Evolutionary conservation across 2,113 vertebrate species (phyloP), one percentile per base, ranked within the genome.

Genomic region (Pipra filicauda): DNA sequence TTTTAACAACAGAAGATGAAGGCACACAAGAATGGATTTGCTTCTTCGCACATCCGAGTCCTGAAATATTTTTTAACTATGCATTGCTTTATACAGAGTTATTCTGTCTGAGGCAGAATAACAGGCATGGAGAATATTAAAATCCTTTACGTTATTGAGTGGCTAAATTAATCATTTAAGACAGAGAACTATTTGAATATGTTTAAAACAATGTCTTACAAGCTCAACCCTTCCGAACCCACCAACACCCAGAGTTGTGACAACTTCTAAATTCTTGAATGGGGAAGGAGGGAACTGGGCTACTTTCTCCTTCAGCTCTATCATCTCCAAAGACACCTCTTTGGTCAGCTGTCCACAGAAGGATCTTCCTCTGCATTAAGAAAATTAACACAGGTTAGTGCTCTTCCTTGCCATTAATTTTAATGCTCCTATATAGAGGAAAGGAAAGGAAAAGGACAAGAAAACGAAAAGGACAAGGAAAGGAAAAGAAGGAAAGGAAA

Each of bases 161-260:
- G 14, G 30, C 66, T 66, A 82, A 95, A 90, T 59, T 48, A 72
- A 54, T 52, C 72, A 82, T 27, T 17, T 41, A 46, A 93, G 52
- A 62, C 28, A 70, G 15, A 78, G 41, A 76, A 72, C 69, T 92
- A 96, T n/a, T 78, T 75, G 77, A 93, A 95, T 94, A 97, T 94
- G 79, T 95, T 98, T 95, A 96, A 98, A 98, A 97, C 78, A 96
- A 91, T 97, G 83, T 95, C 98, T 98, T 98, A 99, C 99, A 98
- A 99, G 98, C 94, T 99, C 99, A 88, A 99, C 99, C 97, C 99
- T 98, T 96, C 99, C 99, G 91, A 99, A 99, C 90, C 99, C 99
- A 95, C 99, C 99, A 96, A 99, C 98, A 82, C 99, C 99, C 95
- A 99, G 97, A n/a, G 99, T 99, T 21, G 98, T 98, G 44, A 99